Base-by-base conservation (phyloP, 1,140 invertebrate species). In the Nasonia longicornis region DNA sequence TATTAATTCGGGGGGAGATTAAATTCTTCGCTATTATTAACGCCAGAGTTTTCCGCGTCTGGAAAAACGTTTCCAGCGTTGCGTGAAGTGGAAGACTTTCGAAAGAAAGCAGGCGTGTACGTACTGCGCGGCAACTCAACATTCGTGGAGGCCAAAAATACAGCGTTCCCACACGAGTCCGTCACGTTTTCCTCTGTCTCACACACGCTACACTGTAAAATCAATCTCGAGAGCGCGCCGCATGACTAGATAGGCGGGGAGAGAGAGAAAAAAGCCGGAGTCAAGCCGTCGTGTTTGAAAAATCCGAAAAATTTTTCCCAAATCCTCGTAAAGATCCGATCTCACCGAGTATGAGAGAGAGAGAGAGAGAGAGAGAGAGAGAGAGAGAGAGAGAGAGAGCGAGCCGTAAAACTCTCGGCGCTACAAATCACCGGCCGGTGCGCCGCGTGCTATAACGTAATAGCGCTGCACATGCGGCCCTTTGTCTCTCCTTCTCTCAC, bases 251-350 rank as follows among this genome's bases (percentile, higher is more conserved):
- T 10, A 58, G 16, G 16, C 52, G 20, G 20, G 52, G 16, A 58
- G 3, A 58, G 6, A 58, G 1, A 48, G 10, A 48, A 16, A 58
- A 58, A 58, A 4, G 10, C 10, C 38, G 6, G 38, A 58, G 52
- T 58, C 52, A 42, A 42, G 52, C 16, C 52, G 16, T 48, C 11
- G 16, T n/a, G 52, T 58, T 6, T n/a, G 52, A 69, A 67, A 73
- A 63, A 38, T 52, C 3, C 38, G 3, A 42, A 77, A 81, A 70
- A 52, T 70, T 76, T 70, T 70, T 52, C 14, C 12, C 63, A 69
- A 72, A 67, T 74, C 74, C 35, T 58, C 63, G 26, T 64, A 75
- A 74, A 69, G 63, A 75, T 80, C 20, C 2, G 52, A 75, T 80
- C 63, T 75, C 29, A 3, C n/a, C 29, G 22, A 29, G 31, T 14